phyloP scores from a whole-genome alignment of 2,113 vertebrate species.

The Pelodiscus sinensis region DNA sequence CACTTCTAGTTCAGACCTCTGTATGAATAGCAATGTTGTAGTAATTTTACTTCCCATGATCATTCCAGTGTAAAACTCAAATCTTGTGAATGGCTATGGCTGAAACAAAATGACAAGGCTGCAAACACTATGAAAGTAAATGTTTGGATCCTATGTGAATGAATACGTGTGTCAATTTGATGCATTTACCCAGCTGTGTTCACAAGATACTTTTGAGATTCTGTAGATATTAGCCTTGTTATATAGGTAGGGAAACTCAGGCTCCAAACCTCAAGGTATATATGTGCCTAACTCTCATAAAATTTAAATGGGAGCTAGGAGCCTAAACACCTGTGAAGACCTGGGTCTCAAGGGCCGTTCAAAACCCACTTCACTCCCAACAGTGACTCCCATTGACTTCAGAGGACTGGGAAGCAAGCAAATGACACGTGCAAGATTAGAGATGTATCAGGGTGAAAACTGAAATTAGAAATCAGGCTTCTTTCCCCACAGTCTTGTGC shows the following conservation, averaged over 20 bases:
- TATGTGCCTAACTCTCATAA: not conserved
- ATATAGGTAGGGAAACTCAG: fast-evolving
- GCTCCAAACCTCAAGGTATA: not conserved
- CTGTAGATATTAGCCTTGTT: not conserved
- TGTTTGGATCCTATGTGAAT: not conserved
- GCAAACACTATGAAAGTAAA: not conserved
- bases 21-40: not conserved
- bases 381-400: not conserved
- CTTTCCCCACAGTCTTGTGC: not conserved
- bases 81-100: not conserved
- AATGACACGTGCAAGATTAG: not conserved
- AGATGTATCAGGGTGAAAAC: not conserved
- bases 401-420: not conserved
- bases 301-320: not conserved
- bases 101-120: not conserved
- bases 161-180: not conserved
- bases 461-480: not conserved
- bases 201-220: not conserved
- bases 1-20: not conserved
- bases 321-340: not conserved
- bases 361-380: not conserved
- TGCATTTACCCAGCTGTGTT: not conserved
- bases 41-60: not conserved
- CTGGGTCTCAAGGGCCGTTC: not conserved
- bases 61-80: not conserved